phyloP scores from a whole-genome alignment of 1,140 invertebrate species.

The Subanguina moxae region DNA sequence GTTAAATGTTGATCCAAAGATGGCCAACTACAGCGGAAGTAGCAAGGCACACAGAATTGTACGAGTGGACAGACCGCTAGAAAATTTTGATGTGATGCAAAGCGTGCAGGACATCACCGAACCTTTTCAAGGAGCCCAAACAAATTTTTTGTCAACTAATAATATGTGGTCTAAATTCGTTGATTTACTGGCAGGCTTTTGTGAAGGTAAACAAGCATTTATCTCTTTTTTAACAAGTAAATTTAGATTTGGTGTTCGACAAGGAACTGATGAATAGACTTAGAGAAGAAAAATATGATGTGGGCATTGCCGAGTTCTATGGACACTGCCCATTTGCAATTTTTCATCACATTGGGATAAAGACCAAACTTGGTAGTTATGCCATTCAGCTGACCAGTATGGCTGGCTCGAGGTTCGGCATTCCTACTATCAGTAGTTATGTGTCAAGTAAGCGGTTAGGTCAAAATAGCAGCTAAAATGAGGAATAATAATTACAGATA shows the following conservation, averaged over 20 bases:
- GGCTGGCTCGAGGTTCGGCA: slow-evolving; percentile 13
- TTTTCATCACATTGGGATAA: slow-evolving; percentile 18
- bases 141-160: background rate
- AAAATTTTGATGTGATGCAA: background rate
- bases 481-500: too few relatives aligned
- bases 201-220: background rate
- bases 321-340: slow-evolving; percentile 10
- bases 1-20: background rate
- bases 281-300: slow-evolving; percentile 15
- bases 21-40: background rate
- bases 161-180: background rate
- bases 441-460: too few relatives aligned
- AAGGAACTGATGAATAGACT: slow-evolving; percentile 5
- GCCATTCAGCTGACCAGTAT: slow-evolving; percentile 12
- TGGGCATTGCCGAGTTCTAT: slow-evolving; percentile 23
- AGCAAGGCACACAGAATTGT: background rate
- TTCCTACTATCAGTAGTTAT: slow-evolving; percentile 19
- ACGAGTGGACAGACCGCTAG: background rate
- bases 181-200: background rate
- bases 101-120: background rate
- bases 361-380: slow-evolving; percentile 18
- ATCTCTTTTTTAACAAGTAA: background rate
- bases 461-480: too few relatives aligned
- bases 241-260: slow-evolving; percentile 3
- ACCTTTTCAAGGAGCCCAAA: background rate